Percentiles rank a stretch among this genome's conserved stretches.
Conservation (phyloP, 2,888 invertebrate genomes). For the Phoenoteleia sp. region DNA sequence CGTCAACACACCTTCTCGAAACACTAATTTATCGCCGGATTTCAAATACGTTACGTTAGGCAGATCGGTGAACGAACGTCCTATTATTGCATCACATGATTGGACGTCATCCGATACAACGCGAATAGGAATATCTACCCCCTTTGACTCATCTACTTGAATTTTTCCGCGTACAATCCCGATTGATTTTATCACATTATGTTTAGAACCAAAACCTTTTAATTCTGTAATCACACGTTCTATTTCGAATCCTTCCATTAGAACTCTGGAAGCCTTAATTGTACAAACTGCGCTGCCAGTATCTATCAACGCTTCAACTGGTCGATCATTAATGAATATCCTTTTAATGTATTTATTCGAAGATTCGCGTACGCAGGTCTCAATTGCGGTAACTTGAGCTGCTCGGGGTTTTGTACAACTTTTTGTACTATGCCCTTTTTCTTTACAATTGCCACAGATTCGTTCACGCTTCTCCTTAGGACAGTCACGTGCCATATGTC, state of each 20-base stretch:
- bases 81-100: slow-evolving; percentile 29
- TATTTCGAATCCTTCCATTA: slow-evolving; percentile 24
- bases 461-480: slow-evolving; percentile 2
- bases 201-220: slow-evolving; percentile 50
- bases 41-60: slow-evolving; percentile 51
- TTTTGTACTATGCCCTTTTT: slow-evolving; percentile 30
- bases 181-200: slow-evolving; percentile 40
- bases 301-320: slow-evolving; percentile 56
- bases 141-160: not conserved
- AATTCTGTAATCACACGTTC: slow-evolving; percentile 13
- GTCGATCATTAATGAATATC: not conserved
- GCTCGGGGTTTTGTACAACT: slow-evolving; percentile 3
- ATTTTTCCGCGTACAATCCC: slow-evolving; percentile 16
- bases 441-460: slow-evolving; percentile 20
- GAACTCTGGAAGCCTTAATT: slow-evolving; percentile 58
- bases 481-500: slow-evolving; percentile 32
- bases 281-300: slow-evolving; percentile 69
- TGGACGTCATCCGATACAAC: slow-evolving; percentile 44
- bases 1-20: not conserved
- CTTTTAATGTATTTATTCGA: slow-evolving; percentile 11
- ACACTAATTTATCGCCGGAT: slow-evolving; percentile 21
- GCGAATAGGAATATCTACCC: not conserved
- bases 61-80: slow-evolving; percentile 36
- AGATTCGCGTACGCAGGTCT: no score
- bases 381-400: no score